A percentile compares a stretch with the other conserved stretches of the same genome.
Conservation (phyloP, 2,797 vertebrate species). For the Onychomys torridus region DNA sequence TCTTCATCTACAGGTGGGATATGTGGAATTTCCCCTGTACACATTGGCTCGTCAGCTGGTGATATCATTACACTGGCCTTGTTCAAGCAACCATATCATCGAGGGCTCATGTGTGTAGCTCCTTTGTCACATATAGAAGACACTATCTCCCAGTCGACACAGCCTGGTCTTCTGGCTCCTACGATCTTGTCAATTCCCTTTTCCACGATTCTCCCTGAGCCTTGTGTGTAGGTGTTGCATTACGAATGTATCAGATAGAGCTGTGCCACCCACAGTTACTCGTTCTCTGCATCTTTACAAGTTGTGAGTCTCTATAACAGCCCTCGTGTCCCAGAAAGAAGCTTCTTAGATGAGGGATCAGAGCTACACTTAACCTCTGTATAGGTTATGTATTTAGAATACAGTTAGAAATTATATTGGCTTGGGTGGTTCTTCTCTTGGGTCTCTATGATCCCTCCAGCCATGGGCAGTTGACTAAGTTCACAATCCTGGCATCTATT, state of each 20-base stretch:
- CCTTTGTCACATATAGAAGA: not conserved
- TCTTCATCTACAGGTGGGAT: not conserved
- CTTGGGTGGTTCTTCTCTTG: not conserved
- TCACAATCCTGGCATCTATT: not conserved
- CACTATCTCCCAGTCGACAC: not conserved
- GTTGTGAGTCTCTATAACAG: not conserved
- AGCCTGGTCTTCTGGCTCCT: not conserved
- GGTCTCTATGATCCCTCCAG: not conserved
- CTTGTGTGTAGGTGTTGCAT: not conserved
- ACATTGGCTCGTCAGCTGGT: not conserved
- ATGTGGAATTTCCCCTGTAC: not conserved
- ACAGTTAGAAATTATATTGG: not conserved
- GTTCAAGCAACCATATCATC: not conserved
- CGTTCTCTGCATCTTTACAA: not conserved
- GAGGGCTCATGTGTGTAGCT: not conserved
- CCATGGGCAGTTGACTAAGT: not conserved
- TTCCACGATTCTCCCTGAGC: not conserved
- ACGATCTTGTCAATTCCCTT: not conserved
- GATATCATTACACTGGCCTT: not conserved
- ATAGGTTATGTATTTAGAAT: not conserved
- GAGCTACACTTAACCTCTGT: not conserved
- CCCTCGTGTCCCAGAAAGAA: not conserved
- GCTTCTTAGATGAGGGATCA: not conserved
- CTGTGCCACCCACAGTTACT: not conserved
- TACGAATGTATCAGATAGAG: not conserved